Evolutionary conservation across 2,888 invertebrate genomes (phyloP).

Genomic region (Steromphala cineraria): DNA sequence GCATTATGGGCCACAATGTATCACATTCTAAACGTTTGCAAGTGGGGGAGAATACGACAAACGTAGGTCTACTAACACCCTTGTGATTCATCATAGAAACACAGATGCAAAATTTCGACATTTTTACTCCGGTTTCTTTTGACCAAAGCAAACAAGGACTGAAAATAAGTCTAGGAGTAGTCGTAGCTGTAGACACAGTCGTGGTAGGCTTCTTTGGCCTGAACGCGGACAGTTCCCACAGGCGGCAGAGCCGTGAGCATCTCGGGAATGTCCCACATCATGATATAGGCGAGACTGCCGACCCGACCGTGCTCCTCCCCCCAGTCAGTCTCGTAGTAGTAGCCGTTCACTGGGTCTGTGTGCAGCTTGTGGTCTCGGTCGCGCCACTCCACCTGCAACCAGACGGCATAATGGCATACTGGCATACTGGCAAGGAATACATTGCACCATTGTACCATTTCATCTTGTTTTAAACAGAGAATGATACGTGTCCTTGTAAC

Average conservation of each 20-base stretch:
- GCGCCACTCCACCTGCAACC: constrained; percentile 57
- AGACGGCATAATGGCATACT: not conserved
- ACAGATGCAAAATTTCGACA: no score
- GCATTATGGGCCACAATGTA: no score
- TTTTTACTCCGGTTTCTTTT: no score
- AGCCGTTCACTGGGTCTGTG: constrained; percentile 47
- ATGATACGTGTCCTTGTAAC: no score
- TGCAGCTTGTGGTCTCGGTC: constrained; percentile 42
- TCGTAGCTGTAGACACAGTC: constrained; percentile 56
- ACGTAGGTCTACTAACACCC: no score
- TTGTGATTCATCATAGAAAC: no score
- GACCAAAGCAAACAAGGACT: no score
- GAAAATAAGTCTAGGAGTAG: constrained; percentile 15
- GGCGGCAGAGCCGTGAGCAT: constrained; percentile 40
- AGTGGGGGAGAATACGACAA: no score
- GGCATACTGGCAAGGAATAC: no score
- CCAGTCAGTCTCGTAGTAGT: constrained; percentile 65
- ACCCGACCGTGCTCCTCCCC: constrained; percentile 54
- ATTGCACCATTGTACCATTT: no score
- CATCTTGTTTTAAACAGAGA: no score
- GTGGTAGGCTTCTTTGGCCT: constrained; percentile 42
- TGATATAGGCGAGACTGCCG: constrained; percentile 57
- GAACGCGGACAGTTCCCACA: constrained; percentile 56
- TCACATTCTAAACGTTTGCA: no score
- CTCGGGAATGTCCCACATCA: constrained; percentile 60